These are phyloP conservation scores for Lagorchestes hirsutus DNA, from an alignment of 2,797 vertebrate species.

Conservation along the genomic window DNA sequence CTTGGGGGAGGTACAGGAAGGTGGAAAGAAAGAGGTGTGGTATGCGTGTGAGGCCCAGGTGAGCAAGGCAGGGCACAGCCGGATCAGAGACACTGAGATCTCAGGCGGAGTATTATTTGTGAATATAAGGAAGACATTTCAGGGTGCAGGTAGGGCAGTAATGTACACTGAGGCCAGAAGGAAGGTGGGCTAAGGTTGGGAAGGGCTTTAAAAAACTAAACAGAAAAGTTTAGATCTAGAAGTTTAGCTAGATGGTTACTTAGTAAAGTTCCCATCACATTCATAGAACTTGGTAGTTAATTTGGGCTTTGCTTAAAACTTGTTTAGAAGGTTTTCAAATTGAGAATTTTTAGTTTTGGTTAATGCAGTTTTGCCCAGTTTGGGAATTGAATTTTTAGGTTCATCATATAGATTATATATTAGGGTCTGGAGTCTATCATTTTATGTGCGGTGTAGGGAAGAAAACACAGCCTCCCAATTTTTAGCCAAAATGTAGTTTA, in stretches of 20 bases:
- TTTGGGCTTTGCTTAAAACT: neutral
- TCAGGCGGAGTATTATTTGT: neutral
- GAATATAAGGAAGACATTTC: neutral
- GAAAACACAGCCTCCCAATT: neutral
- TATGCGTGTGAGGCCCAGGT: neutral
- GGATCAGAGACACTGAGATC: neutral
- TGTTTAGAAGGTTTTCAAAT: neutral
- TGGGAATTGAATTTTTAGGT: neutral
- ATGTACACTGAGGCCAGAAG: neutral
- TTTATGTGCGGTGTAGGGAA: neutral
- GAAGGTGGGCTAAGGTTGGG: neutral
- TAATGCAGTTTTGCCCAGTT: neutral
- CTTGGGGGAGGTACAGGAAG: neutral
- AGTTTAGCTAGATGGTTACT: neutral
- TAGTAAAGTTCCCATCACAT: neutral
- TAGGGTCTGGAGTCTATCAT: neutral
- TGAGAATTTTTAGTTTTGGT: neutral
- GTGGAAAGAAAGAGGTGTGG: neutral
- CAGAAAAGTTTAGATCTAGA: neutral
- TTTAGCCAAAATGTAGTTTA: neutral
- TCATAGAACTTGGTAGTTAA: neutral
- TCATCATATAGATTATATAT: neutral
- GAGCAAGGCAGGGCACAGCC: neutral
- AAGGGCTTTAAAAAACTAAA: neutral
- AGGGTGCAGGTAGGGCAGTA: neutral